Conservation (phyloP, 2,797 vertebrate species). For the Trichosurus vulpecula region DNA sequence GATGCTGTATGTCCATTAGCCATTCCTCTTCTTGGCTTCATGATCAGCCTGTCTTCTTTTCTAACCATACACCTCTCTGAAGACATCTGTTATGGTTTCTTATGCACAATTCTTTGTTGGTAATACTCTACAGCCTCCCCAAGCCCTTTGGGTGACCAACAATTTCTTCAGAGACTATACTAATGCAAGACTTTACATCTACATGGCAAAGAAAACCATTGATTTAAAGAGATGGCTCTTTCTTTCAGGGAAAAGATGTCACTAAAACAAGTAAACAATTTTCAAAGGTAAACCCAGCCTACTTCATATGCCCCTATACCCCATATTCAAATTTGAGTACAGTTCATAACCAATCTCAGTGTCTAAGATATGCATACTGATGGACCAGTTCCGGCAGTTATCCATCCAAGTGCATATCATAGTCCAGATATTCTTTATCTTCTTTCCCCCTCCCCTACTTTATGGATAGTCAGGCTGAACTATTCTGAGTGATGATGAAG, state of each 20-base stretch:
- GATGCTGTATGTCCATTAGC: background rate
- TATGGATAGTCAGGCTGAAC: background rate
- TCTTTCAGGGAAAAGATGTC: background rate
- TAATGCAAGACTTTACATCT: background rate
- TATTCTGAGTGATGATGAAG: background rate
- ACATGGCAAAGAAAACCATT: background rate
- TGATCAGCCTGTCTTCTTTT: background rate
- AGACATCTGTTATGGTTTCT: background rate
- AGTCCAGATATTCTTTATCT: background rate
- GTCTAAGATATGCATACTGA: background rate
- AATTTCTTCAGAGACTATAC: background rate
- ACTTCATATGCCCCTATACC: background rate
- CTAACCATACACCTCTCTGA: background rate
- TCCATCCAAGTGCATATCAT: background rate
- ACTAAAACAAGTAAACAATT: background rate
- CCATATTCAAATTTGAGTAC: background rate
- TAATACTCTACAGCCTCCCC: background rate
- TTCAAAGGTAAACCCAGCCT: background rate
- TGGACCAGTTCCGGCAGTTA: background rate
- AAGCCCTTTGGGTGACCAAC: background rate
- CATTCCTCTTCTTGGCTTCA: background rate
- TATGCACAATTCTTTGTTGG: background rate
- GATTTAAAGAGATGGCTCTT: background rate
- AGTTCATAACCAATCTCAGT: background rate
- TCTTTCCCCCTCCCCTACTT: background rate